Base-by-base conservation (phyloP, 2,888 invertebrate species). In the Cantharis rufa region DNA sequence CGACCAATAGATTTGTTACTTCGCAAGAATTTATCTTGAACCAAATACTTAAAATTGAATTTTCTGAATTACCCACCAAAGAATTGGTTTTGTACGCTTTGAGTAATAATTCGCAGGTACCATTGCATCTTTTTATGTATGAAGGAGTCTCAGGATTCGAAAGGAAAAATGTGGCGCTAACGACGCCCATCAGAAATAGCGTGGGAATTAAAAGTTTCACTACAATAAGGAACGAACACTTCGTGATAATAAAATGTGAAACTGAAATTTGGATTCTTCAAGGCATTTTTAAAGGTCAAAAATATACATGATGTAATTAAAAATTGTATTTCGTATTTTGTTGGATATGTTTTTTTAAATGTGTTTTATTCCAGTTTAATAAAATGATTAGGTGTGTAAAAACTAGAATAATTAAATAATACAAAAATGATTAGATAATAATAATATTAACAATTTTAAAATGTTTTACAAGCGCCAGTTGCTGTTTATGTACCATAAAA, bases 71-170 rank as follows among this genome's bases (percentile, higher is more conserved):
- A n/a, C 84, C 87, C 1, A 87, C 89, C 0, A 80, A 87, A 11
- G 90, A 90, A 82, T 83, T 90, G 24, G 81, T 90, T 15, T 80
- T 90, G 1, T 88, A 89, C 76, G 81, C 89, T 1, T 80, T 88
- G 64, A 88, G 88, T 0, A 84, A 86, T 15, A 85, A 85, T 75
- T 83, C 86, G 1, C 83, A 85, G 2, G 85, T 88, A 77, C 85
- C 89, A 2, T 81, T 90, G 16, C 81, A 85, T 9, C 84, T 89
- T 24, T 90, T 88, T 81, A 84, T 86, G 69, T 89, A 89, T 71
- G 84, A 86, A 76, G 90, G 90, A 0, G 84, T 89, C 10, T 81
- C 85, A 28, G 89, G 89, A 5, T 90, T 90, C 80, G 79, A 74
- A 68, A 79, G 82, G 75, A 83, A 83, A 80, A 81, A 84, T 27